Base-by-base conservation (phyloP, 2,888 invertebrate species). In the Mesodorylaimus sp. region DNA sequence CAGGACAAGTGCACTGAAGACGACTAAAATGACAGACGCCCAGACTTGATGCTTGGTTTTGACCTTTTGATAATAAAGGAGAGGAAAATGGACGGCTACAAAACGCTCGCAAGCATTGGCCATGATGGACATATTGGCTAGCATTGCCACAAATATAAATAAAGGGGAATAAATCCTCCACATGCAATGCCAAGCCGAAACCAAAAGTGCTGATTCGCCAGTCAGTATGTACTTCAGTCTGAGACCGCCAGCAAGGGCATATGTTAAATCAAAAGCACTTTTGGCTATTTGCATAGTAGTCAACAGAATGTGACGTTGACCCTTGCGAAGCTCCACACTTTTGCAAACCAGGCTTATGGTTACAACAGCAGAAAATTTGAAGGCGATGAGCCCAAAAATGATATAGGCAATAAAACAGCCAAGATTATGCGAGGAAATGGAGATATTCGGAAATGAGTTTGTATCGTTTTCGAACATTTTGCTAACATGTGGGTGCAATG, bases 381-480 rank as follows among this genome's bases (percentile, higher is more conserved):
- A 32, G 32, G 10, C 32, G 32, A 32, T 16, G 32, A 32, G 16
- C 10, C 32, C 32, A 16, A 32, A 32, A 10, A 32, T 16, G 32
- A 32, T 32, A 16, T 32, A 42, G 13, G 10, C 24, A n/a, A 42
- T 53, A n/a, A n/a, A n/a, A n/a, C n/a, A n/a, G n/a, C n/a, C n/a
- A n/a, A n/a, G n/a, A n/a, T n/a, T n/a, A n/a, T n/a, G n/a, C n/a
- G n/a, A n/a, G n/a, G n/a, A n/a, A n/a, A n/a, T n/a, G n/a, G n/a
- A n/a, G n/a, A n/a, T n/a, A n/a, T n/a, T n/a, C n/a, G n/a, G n/a
- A n/a, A n/a, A n/a, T n/a, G n/a, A n/a, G n/a, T n/a, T n/a, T n/a
- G n/a, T n/a, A n/a, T n/a, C n/a, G n/a, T n/a, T n/a, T n/a, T n/a
- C n/a, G n/a, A n/a, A n/a, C n/a, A n/a, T n/a, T n/a, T n/a, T n/a